phyloP scores from a whole-genome alignment of 92 coral and sea anemone species.

The Porites divaricata region DNA sequence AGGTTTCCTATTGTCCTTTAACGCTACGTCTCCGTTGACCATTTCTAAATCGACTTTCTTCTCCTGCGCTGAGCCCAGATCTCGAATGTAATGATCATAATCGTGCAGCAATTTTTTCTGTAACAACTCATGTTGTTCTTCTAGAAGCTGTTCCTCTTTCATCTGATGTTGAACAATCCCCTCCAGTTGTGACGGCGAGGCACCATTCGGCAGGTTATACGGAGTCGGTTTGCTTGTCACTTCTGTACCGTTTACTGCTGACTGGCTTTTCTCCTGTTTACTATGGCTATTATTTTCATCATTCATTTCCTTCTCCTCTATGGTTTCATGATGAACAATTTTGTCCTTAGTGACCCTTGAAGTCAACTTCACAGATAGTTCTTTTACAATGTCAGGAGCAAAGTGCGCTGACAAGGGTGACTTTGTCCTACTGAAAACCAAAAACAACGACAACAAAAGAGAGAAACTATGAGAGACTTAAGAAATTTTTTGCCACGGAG shows the following conservation, averaged over 20 bases:
- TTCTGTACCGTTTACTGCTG: conserved; percentile 3
- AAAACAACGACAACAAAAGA: neutral
- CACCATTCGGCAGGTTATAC: conserved; percentile 33
- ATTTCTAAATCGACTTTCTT: conserved; percentile 64
- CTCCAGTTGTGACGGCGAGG: conserved; percentile 62
- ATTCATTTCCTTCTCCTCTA: conserved; percentile 21
- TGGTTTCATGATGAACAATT: conserved; percentile 2
- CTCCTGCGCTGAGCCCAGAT: conserved; percentile 57
- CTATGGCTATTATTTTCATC: neutral
- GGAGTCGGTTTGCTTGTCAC: neutral
- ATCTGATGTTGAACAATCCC: conserved; percentile 68
- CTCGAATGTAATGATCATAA: conserved; percentile 73
- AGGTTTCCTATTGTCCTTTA: conserved; percentile 46
- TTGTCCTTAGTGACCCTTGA: conserved; percentile 45
- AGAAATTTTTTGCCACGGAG: too few relatives aligned
- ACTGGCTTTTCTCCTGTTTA: neutral
- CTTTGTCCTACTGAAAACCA: conserved; percentile 51
- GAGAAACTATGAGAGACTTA: neutral
- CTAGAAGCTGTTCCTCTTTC: conserved; percentile 69
- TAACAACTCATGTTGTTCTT: conserved; percentile 79
- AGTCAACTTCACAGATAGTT: conserved; percentile 59
- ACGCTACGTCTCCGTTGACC: conserved; percentile 63
- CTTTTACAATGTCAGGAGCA: conserved; percentile 59
- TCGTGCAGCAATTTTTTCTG: conserved; percentile 77
- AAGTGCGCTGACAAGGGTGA: conserved; percentile 77